Conservation (phyloP, 2,113 vertebrate species). For the Limnothrissa miodon region DNA sequence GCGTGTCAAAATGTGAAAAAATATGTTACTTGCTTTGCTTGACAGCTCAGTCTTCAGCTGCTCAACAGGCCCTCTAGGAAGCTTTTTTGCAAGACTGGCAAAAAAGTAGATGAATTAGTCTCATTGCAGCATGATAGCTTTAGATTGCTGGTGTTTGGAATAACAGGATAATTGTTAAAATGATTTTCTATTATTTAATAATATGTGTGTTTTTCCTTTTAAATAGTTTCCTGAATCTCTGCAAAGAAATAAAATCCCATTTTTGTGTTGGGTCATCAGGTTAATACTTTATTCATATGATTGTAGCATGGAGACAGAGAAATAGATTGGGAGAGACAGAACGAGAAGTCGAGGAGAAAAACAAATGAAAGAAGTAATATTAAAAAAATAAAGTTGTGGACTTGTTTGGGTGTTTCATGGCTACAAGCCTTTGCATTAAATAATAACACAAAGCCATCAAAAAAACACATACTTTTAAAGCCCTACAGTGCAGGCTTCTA, state of each 20-base stretch:
- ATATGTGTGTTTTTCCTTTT: too few species aligned
- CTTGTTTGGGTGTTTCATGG: conserved; percentile 69
- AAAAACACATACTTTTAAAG: conserved; percentile 71
- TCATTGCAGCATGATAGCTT: too few species aligned
- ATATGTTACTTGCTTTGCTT: not conserved
- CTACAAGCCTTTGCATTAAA: conserved; percentile 77
- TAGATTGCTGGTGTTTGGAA: too few species aligned
- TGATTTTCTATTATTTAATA: too few species aligned
- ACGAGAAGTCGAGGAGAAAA: conserved; percentile 42
- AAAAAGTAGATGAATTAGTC: too few species aligned
- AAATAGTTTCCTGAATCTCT: not conserved
- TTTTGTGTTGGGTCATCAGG: conserved; percentile 72
- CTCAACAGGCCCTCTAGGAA: not conserved
- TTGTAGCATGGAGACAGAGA: conserved; percentile 77
- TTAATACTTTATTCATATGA: conserved; percentile 85
- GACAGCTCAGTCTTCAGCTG: not conserved
- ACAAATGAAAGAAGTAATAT: conserved; percentile 46
- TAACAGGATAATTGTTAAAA: too few species aligned
- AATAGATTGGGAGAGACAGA: conserved; percentile 57
- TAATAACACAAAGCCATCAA: conserved; percentile 76
- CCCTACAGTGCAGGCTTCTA: conserved; percentile 73
- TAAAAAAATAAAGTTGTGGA: conserved; percentile 64
- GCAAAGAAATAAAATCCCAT: not conserved
- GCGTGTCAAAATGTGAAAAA: not conserved
- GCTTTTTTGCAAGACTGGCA: not conserved